Base-by-base conservation (phyloP, 2,797 vertebrate genomes). In the Anableps anableps region DNA sequence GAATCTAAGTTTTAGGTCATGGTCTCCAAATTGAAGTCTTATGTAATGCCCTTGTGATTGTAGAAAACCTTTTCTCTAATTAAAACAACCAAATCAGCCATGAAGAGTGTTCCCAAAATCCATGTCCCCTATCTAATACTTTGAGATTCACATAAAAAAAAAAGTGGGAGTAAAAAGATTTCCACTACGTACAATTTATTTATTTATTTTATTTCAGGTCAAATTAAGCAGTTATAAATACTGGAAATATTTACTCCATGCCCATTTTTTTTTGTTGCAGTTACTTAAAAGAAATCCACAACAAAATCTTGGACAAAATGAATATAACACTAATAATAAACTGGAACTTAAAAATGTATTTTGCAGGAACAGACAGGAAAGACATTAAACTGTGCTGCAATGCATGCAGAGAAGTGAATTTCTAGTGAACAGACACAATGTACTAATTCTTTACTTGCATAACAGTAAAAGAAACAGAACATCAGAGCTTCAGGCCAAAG, bases 391-490 rank as follows among this genome's bases (percentile, higher is more conserved):
- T 77, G 34, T 23, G n/a, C 72, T 77, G 79, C 64, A 76, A 79
- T 58, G 43, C 75, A 83, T 80, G 82, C 83, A 77, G 78, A 87
- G 78, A 83, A 50, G 70, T 78, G 86, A 86, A 81, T 21, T 79
- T 71, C 74, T 60, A 66, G 80, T 75, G 80, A 88, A 78, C 85
- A 79, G 80, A 89, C 80, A 79, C 78, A 92, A 88, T 88, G 88
- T 91, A 81, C 91, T 88, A 84, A 85, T 92, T 91, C 89, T 91
- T 89, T 87, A 90, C 91, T 92, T 90, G 89, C 91, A 86, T 86
- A 91, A 85, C 88, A 88, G 77, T 82, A 85, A 90, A 93, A 86
- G 81, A 93, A 93, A 92, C 88, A 94, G 90, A 89, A 89, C 80
- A 86, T 87, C 73, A 81, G 87, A 86, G 89, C 88, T 83, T 79